Evolutionary conservation across 2,888 invertebrate genomes (phyloP).

Genomic region (Phasia obesa): DNA sequence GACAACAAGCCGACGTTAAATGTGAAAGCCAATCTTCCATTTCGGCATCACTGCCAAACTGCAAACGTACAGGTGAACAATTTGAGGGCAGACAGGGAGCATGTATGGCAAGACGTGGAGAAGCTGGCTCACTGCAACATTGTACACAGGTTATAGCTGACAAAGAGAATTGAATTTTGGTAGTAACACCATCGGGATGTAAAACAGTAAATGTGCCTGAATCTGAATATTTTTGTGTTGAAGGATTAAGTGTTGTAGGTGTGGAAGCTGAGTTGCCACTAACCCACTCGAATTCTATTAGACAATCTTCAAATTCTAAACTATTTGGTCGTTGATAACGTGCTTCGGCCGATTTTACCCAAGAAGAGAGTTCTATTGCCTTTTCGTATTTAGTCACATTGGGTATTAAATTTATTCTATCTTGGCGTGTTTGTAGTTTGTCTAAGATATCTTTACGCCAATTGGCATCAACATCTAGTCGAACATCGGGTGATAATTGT

Average conservation of each 20-base stretch:
- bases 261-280: constrained; percentile 77
- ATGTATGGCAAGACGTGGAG: constrained; percentile 89
- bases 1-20: constrained; percentile 89
- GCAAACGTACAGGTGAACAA: constrained; percentile 86
- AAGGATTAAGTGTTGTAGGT: constrained; percentile 51
- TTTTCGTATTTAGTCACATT: constrained; percentile 87
- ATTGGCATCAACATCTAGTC: constrained; percentile 87
- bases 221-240: constrained; percentile 85
- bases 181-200: constrained; percentile 89
- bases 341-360: constrained; percentile 92
- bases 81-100: constrained; percentile 85
- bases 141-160: constrained; percentile 90
- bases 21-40: constrained; percentile 95
- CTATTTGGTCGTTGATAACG: constrained; percentile 85
- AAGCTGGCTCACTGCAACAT: constrained; percentile 91
- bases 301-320: constrained; percentile 87
- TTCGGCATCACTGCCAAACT: constrained; percentile 91
- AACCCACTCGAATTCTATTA: constrained; percentile 92
- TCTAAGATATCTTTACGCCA: constrained; percentile 90
- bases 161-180: constrained; percentile 88
- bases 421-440: constrained; percentile 85
- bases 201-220: constrained; percentile 90
- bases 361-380: constrained; percentile 92
- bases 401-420: constrained; percentile 80
- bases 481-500: constrained; percentile 82